Base-by-base conservation (phyloP, 2,797 vertebrate genomes). In the Pipistrellus nathusii region DNA sequence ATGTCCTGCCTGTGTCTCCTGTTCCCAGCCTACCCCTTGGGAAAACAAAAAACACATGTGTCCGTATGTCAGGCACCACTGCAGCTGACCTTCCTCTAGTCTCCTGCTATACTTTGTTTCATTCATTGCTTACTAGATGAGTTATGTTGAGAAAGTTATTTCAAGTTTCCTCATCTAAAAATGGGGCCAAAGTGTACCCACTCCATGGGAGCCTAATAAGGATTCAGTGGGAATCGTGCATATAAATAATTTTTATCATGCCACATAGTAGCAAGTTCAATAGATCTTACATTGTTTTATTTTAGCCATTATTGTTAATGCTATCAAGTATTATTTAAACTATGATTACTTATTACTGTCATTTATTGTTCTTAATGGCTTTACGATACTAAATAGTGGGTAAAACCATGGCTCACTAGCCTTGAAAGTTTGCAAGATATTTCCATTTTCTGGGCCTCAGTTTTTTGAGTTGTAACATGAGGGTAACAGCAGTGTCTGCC, bases 401-500 rank as follows among this genome's bases (percentile, higher is more conserved):
- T 94, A 77, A 94, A 91, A 83, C 55, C 14, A 55, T 8, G 35
- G 5, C n/a, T 78, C 71, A 30, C 30, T 46, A 64, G 32, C 8
- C 80, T 7, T 68, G 64, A 86, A 68, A 87, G 21, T 15, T 72
- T 82, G 64, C 8, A 30, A 83, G n/a, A 35, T 51, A 55, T 21
- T 95, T 72, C 64, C 46, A 17, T 32, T 87, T 87, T 57, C 21
- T 27, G 17, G 82, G 41, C 27, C 62, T 93, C 13, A 9, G 35
- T 92, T 91, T 94, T 59, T 90, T 93, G 57, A 85, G 62, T 15
- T 82, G 23, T 86, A 62, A 73, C 73, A 68, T n/a, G n/a, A 27
- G 6, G 2, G 23, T 15, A 30, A 84, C 1, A 21, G 69, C 62
- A 38, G 9, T 5, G 6, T 51, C 12, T 73, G 66, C 10, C 27